Conservation (phyloP, 2,797 vertebrate genomes). For the Chloroceryle amazona region DNA sequence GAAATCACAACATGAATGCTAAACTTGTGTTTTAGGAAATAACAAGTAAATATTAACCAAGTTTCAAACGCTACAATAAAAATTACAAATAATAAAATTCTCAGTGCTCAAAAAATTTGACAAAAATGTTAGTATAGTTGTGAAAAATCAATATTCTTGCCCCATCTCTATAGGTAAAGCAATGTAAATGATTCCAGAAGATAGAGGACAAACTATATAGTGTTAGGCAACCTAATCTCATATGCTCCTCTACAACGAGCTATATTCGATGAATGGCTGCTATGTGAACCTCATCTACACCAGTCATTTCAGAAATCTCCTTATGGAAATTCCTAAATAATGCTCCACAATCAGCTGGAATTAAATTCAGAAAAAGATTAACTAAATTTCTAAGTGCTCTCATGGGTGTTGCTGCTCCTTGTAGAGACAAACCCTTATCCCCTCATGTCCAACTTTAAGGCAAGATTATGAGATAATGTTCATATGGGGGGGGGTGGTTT, state of each 20-base stretch:
- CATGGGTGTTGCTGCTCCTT: neutral
- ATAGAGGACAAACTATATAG: neutral
- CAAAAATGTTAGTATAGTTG: slow-evolving; percentile 29
- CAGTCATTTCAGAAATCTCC: neutral
- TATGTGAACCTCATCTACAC: neutral
- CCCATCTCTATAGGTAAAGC: neutral
- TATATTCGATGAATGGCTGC: neutral
- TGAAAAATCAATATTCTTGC: neutral
- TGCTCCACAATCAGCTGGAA: neutral
- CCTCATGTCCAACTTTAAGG: slow-evolving; percentile 47
- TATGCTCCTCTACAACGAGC: neutral
- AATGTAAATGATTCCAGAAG: neutral
- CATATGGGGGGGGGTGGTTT: too few relatives aligned
- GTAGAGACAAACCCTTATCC: neutral
- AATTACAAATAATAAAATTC: neutral
- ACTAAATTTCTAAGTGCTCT: neutral
- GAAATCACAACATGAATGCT: slow-evolving; percentile 34
- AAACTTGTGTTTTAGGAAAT: slow-evolving; percentile 38
- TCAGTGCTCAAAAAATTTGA: neutral
- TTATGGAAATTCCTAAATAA: neutral
- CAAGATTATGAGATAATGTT: neutral
- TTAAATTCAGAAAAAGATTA: neutral
- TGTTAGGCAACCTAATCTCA: neutral
- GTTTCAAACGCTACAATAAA: slow-evolving; percentile 18
- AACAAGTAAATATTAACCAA: slow-evolving; percentile 55